Conservation (phyloP, 2,888 invertebrate genomes). For the Microctonus aethiopoides region DNA sequence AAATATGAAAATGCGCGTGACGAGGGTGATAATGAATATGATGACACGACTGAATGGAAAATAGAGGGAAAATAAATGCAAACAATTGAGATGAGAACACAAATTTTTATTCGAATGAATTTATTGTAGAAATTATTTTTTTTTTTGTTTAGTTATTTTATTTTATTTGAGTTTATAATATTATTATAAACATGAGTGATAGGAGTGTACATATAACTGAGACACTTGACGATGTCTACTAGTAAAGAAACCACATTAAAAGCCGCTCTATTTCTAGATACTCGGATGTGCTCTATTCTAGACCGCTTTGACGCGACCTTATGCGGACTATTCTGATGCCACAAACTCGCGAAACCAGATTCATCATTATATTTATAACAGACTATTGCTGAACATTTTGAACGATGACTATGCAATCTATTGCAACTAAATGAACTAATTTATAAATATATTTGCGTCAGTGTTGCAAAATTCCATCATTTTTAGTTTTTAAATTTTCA, state of each 20-base stretch:
- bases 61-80: not conserved
- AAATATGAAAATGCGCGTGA: not conserved
- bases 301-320: conserved; percentile 38
- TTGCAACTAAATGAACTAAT: not conserved
- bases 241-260: not conserved
- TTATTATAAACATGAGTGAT: no score
- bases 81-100: not conserved
- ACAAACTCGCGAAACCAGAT: conserved; percentile 37
- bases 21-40: not conserved
- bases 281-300: conserved; percentile 14
- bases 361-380: conserved; percentile 45
- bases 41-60: not conserved
- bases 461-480: no score
- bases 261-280: conserved; percentile 18
- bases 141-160: no score
- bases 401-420: not conserved
- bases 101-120: not conserved
- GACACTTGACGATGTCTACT: not conserved
- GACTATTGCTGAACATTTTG: conserved; percentile 2
- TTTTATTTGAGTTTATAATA: no score
- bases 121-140: no score
- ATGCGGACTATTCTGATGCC: conserved; percentile 38
- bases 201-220: no score
- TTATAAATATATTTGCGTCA: no score
- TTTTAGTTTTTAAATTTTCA: no score